Base-by-base conservation (phyloP, 2,113 vertebrate genomes). In the Suricata suricatta region DNA sequence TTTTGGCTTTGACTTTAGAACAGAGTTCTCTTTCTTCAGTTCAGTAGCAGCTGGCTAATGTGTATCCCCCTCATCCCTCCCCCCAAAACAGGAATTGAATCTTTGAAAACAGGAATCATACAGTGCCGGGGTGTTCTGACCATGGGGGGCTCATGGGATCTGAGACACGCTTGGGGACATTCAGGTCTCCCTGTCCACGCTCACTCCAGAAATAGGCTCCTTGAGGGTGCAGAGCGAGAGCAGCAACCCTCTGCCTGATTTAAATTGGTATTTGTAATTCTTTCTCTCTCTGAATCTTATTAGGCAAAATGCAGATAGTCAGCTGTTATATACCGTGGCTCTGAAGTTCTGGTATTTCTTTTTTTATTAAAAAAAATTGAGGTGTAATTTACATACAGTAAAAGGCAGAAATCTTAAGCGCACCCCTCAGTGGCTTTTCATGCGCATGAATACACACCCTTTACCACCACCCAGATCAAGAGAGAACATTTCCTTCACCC, bases 281-380 rank as follows among this genome's bases (percentile, higher is more conserved):
- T 63, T 80, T 81, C 52, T 90, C 27, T 81, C 92, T 72, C 35
- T 41, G 83, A 86, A 29, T 89, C 52, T 64, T 84, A 64, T 21
- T 57, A 63, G 25, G 90, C 92, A 35, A 95, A 88, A 85, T 15
- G 31, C 69, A 54, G 81, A 72, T 21, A 83, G 71, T 63, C 93
- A 69, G 25, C 52, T 9, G 23, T 38, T 14, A 23, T 31, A 29
- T n/a, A 68, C 60, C 6, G 9, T 23, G 44, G 68, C 50, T 50
- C 74, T 60, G 29, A 90, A 64, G 38, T 84, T 52, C 76, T 80
- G 52, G 38, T 13, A 27, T 50, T 71, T 38, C 12, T 95, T 72
- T 68, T 17, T 54, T 14, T 57, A 41, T 33, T 33, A 21, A 82
- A 93, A n/a, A 69, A 74, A 50, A 68, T n/a, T 2, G 60, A 88